Evolutionary conservation across 2,797 vertebrate species (phyloP).

Genomic region (Betta splendens): DNA sequence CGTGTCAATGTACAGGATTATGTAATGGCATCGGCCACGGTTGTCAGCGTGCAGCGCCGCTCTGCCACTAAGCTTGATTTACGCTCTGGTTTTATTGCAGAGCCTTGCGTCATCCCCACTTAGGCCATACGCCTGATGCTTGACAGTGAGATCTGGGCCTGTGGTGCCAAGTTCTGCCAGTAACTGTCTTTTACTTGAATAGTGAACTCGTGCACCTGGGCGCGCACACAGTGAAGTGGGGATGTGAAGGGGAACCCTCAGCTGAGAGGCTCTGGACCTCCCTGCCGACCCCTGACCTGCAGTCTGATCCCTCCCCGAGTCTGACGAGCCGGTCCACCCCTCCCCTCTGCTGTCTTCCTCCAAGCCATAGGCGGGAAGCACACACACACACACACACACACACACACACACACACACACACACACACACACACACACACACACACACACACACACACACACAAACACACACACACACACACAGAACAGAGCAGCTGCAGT

Average conservation of each 20-base stretch:
- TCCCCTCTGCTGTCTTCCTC: conserved; percentile 24
- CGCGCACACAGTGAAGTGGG: background rate
- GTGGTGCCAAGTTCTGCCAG: conserved; percentile 1
- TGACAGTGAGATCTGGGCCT: conserved; percentile 2
- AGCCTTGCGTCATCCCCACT: conserved; percentile 58
- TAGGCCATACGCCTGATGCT: conserved; percentile 9
- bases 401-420: too few species aligned
- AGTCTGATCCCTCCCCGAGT: conserved; percentile 33
- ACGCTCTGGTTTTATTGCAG: conserved; percentile 47
- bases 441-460: too few species aligned
- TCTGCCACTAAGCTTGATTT: conserved; percentile 48
- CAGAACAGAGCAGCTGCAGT: conserved; percentile 66
- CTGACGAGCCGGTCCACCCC: conserved; percentile 50
- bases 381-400: too few species aligned
- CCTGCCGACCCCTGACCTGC: conserved; percentile 51
- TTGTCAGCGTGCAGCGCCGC: conserved; percentile 25
- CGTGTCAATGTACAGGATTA: conserved; percentile 58
- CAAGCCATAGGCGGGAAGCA: conserved; percentile 23
- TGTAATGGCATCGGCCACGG: conserved; percentile 65
- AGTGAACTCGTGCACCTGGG: background rate
- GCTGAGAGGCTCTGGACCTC: conserved; percentile 23
- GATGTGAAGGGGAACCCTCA: background rate
- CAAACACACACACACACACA: too few species aligned
- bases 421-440: too few species aligned
- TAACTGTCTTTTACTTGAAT: background rate